Conservation (phyloP, 2,113 vertebrate species). For the Nipponia nippon region DNA sequence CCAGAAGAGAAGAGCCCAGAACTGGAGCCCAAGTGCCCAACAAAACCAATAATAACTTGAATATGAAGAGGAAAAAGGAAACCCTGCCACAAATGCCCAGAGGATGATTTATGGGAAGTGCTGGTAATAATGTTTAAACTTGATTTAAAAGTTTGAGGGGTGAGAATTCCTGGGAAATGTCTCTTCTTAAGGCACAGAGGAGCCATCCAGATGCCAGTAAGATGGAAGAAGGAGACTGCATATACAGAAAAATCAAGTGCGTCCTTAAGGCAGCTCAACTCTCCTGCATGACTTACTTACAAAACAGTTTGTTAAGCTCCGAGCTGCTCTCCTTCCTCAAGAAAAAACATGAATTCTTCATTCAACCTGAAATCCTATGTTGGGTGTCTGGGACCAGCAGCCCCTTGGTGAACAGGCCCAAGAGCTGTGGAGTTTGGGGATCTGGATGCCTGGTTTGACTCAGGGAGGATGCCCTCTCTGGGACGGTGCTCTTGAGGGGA, state of each 20-base stretch:
- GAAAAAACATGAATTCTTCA: accelerated
- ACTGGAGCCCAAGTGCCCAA: neutral
- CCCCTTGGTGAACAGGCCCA: neutral
- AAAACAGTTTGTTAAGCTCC: neutral
- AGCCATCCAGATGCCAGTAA: neutral
- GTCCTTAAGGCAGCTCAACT: neutral
- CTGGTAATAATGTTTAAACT: neutral
- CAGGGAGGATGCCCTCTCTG: neutral
- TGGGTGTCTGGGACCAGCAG: neutral
- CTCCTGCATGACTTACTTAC: neutral
- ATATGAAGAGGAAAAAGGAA: neutral
- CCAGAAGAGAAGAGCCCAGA: neutral
- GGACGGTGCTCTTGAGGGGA: neutral
- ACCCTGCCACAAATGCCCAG: neutral
- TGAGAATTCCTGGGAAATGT: neutral
- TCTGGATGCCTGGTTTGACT: neutral
- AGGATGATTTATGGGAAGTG: neutral
- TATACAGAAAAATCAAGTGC: neutral
- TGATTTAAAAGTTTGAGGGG: neutral
- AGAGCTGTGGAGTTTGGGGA: neutral
- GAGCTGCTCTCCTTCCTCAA: neutral
- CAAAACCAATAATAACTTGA: neutral
- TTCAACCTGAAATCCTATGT: neutral
- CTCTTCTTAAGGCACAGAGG: neutral
- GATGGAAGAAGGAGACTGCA: neutral